Conservation (phyloP, 2,888 invertebrate species). For the Thysanoteuthis rhombus region DNA sequence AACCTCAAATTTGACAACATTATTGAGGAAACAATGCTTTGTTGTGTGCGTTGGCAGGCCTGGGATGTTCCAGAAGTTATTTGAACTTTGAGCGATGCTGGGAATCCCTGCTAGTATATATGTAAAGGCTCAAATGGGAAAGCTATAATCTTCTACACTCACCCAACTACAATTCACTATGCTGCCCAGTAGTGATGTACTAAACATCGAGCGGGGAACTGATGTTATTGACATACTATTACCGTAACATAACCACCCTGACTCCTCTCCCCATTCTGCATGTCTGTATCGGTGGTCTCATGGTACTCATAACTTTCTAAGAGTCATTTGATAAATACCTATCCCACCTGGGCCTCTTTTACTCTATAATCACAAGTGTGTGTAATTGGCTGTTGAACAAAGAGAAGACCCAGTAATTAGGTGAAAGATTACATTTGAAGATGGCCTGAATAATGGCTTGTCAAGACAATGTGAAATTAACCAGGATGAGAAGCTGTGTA, state of each 20-base stretch:
- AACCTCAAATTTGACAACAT: too few species aligned
- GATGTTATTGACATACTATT: too few species aligned
- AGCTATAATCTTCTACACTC: too few species aligned
- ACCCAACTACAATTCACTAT: too few species aligned
- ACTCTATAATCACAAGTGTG: neutral
- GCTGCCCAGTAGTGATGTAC: too few species aligned
- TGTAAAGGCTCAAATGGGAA: too few species aligned
- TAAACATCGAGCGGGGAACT: too few species aligned
- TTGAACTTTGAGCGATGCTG: too few species aligned
- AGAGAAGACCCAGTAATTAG: neutral
- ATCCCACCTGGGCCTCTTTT: neutral
- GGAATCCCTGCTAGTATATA: too few species aligned
- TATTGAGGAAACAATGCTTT: too few species aligned
- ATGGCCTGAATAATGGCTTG: neutral
- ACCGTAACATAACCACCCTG: neutral
- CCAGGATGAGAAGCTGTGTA: neutral
- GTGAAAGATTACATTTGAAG: neutral
- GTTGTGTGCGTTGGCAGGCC: too few species aligned
- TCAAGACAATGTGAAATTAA: neutral
- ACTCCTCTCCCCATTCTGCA: neutral
- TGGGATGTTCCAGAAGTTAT: too few species aligned
- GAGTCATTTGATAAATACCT: neutral
- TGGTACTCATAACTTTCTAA: neutral
- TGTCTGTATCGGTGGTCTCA: neutral
- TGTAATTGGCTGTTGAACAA: neutral